Evolutionary conservation across 2,797 vertebrate species (phyloP).

Genomic region (Myotis pilosus): DNA sequence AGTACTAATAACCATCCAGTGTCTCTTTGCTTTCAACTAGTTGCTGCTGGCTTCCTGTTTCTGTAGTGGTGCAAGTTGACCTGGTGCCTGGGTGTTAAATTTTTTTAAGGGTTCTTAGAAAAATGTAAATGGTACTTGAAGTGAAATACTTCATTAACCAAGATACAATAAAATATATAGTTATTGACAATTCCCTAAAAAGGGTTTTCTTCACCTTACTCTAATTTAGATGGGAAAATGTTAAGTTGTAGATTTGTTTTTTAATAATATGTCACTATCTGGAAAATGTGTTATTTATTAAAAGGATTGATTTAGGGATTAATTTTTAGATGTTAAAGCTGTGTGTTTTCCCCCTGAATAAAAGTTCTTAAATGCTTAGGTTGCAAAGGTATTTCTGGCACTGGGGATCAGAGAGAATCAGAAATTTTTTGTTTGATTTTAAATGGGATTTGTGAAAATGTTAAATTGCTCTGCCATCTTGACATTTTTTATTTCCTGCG

Average conservation of each 20-base stretch:
- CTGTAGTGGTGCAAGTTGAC: slow-evolving; percentile 1
- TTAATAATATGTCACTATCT: neutral
- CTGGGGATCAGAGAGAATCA: neutral
- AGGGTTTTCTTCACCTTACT: slow-evolving; percentile 3
- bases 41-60: neutral
- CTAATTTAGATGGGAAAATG: neutral
- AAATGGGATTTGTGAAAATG: slow-evolving; percentile 35
- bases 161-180: neutral
- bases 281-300: slow-evolving; percentile 32
- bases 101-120: neutral
- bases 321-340: slow-evolving; percentile 30
- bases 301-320: slow-evolving; percentile 28
- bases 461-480: neutral
- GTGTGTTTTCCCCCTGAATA: neutral
- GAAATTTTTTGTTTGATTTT: slow-evolving; percentile 9
- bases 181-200: slow-evolving; percentile 19
- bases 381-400: slow-evolving; percentile 21
- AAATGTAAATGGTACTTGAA: slow-evolving; percentile 38
- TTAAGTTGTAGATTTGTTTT: neutral
- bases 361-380: neutral
- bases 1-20: neutral
- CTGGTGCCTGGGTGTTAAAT: neutral
- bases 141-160: slow-evolving; percentile 23
- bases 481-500: neutral
- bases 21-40: slow-evolving; percentile 17